Percentiles rank a stretch among this genome's conserved stretches.
Conservation (phyloP, 2,888 invertebrate genomes). For the Diploptera punctata region DNA sequence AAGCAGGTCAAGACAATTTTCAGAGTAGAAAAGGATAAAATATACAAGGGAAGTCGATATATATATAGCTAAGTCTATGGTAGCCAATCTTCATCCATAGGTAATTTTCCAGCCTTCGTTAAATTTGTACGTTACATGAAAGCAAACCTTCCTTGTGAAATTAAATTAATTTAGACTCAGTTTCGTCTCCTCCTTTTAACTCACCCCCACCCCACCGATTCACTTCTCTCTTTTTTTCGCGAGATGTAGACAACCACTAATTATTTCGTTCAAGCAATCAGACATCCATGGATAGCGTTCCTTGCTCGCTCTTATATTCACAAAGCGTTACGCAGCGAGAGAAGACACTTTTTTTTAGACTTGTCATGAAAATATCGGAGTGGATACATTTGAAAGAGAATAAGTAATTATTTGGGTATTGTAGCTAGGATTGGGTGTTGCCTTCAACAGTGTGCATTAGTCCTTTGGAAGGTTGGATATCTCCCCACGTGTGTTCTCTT, state of each 20-base stretch:
- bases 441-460: too few relatives aligned
- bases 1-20: neutral
- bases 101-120: neutral
- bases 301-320: neutral
- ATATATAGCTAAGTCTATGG: neutral
- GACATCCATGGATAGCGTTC: neutral
- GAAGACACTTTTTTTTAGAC: neutral
- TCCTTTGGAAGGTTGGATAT: too few relatives aligned
- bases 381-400: neutral
- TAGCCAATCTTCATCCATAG: conserved; percentile 1
- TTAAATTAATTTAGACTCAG: conserved; percentile 15
- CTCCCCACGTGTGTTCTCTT: too few relatives aligned
- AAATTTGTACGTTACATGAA: conserved; percentile 21
- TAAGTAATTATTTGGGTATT: neutral
- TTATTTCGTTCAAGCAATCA: conserved; percentile 21
- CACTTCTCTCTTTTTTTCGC: neutral
- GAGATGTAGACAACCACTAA: conserved; percentile 24
- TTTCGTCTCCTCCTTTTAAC: neutral
- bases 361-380: neutral
- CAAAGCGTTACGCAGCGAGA: neutral
- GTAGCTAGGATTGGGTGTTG: neutral
- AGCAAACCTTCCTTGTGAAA: conserved; percentile 11
- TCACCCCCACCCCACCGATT: neutral
- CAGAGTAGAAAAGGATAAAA: neutral
- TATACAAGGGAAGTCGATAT: neutral